Evolutionary conservation across 2,797 vertebrate genomes (phyloP).

Genomic region (Otolemur crassicaudatus): DNA sequence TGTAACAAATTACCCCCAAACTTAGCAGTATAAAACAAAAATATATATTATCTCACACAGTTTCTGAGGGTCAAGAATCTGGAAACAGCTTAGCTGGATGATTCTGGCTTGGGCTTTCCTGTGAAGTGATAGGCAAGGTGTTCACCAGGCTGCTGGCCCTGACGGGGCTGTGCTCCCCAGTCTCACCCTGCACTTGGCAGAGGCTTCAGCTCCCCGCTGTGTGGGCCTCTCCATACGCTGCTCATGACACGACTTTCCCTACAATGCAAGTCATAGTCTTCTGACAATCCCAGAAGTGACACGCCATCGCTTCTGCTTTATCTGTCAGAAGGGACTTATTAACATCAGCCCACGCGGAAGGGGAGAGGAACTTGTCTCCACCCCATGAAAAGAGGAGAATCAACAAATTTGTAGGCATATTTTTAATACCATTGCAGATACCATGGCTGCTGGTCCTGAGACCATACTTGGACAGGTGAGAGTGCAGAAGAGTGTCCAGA

Average conservation of each 20-base stretch:
- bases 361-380: not conserved
- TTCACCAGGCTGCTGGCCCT: not conserved
- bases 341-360: not conserved
- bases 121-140: not conserved
- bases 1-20: not conserved
- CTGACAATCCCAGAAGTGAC: not conserved
- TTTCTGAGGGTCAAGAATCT: not conserved
- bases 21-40: not conserved
- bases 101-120: not conserved
- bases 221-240: not conserved
- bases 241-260: not conserved
- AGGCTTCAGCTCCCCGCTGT: accelerated
- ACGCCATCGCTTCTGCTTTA: accelerated
- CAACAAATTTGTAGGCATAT: not conserved
- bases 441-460: not conserved
- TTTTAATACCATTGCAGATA: not conserved
- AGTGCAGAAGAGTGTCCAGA: not conserved
- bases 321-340: not conserved
- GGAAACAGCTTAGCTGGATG: not conserved
- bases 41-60: not conserved
- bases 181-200: accelerated
- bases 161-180: not conserved
- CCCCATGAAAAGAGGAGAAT: not conserved
- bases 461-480: not conserved
- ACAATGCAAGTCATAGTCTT: not conserved